Conservation (phyloP, 92 coral and sea anemone genomes). For the Desmophyllum pertusum region DNA sequence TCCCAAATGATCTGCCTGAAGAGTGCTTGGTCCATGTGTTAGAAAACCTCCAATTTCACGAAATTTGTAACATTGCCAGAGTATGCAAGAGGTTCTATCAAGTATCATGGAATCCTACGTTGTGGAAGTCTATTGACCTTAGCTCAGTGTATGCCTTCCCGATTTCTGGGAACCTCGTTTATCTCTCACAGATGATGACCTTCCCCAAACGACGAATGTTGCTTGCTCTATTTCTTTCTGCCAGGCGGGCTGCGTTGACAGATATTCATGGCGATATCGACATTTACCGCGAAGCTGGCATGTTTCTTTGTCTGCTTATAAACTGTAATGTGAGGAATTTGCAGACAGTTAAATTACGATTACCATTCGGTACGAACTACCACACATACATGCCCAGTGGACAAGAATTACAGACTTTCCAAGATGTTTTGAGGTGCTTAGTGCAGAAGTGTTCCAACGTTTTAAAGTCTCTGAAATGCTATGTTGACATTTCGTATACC, state of each 20-base stretch:
- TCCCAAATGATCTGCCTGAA: conserved; percentile 59
- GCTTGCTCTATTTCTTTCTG: conserved; percentile 55
- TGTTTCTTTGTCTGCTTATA: conserved; percentile 40
- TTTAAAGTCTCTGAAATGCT: conserved; percentile 50
- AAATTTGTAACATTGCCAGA: conserved; percentile 45
- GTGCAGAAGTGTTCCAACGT: conserved; percentile 28
- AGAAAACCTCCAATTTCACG: conserved; percentile 40
- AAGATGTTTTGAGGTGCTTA: conserved; percentile 34
- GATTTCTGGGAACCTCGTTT: background rate
- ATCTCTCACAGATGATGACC: conserved; percentile 2
- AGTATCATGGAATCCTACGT: conserved; percentile 49
- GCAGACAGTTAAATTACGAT: conserved; percentile 42
- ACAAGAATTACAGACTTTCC: conserved; percentile 25
- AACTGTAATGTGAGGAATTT: conserved; percentile 56
- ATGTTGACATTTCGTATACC: conserved; percentile 47
- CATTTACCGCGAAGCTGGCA: conserved; percentile 46
- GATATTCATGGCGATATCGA: conserved; percentile 27
- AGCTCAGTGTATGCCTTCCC: background rate
- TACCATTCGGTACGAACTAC: conserved; percentile 37
- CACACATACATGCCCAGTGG: background rate
- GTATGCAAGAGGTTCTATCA: conserved; percentile 57
- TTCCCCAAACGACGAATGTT: conserved; percentile 46
- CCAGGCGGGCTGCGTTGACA: conserved; percentile 58
- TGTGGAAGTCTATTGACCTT: conserved; percentile 69
- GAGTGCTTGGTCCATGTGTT: conserved; percentile 63